phyloP scores from a whole-genome alignment of 2,797 vertebrate genomes.

The Thripadectes ignobilis region DNA sequence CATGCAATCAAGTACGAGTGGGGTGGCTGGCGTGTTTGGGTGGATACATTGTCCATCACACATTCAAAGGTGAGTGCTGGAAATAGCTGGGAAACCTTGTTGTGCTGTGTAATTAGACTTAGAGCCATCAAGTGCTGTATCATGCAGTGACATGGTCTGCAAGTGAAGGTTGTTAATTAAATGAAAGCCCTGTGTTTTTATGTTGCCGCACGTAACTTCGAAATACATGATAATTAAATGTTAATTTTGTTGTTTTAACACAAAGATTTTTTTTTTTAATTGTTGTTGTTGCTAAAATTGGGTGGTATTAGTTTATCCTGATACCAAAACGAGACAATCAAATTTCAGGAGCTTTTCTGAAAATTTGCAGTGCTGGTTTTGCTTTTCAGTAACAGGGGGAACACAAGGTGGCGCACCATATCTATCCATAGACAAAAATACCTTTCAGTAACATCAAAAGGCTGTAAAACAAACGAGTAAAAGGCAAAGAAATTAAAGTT shows the following conservation, averaged over 20 bases:
- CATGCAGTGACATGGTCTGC: background rate
- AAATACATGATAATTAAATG: background rate
- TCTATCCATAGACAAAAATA: slow-evolving; percentile 37
- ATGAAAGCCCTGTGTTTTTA: background rate
- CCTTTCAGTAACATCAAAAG: background rate
- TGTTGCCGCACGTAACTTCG: background rate
- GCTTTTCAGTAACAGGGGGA: background rate
- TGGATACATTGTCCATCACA: slow-evolving; percentile 97
- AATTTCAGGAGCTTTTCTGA: background rate
- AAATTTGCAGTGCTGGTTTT: background rate
- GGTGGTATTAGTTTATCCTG: background rate
- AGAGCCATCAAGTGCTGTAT: background rate
- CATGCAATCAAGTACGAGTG: slow-evolving; percentile 98
- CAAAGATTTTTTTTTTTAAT: background rate
- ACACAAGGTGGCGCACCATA: slow-evolving; percentile 88
- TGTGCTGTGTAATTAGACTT: background rate
- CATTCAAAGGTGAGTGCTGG: slow-evolving; percentile 91
- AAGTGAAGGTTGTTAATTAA: background rate
- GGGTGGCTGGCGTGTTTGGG: slow-evolving; percentile 99
- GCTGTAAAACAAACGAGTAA: background rate
- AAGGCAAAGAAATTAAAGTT: slow-evolving; percentile 32
- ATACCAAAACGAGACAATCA: background rate
- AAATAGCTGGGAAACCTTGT: slow-evolving; percentile 16
- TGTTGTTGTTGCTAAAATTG: background rate
- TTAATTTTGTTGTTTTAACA: background rate